Evolutionary conservation across 2,113 vertebrate species (phyloP).

Genomic region (Otocyon megalotis): DNA sequence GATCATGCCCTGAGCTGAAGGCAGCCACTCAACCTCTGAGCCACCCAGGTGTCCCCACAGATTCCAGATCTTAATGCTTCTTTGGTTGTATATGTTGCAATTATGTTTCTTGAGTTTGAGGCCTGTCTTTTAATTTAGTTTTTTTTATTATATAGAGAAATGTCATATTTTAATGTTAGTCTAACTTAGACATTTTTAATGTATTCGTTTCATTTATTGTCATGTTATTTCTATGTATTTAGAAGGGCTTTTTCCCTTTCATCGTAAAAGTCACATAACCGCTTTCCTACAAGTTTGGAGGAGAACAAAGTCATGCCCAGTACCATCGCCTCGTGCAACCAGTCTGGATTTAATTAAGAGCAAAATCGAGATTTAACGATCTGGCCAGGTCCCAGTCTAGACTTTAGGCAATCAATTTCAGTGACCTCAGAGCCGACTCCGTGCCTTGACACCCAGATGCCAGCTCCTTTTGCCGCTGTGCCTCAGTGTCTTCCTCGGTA

Average conservation of each 20-base stretch:
- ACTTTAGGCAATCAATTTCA: not conserved
- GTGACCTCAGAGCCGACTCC: not conserved
- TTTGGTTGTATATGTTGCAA: not conserved
- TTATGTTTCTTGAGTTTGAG: not conserved
- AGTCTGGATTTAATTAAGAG: conserved; percentile 59
- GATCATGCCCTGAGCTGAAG: too few species aligned
- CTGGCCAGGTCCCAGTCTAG: not conserved
- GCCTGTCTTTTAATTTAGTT: not conserved
- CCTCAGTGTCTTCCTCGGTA: not conserved
- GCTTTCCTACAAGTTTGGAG: not conserved
- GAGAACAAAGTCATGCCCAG: not conserved
- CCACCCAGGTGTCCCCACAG: too few species aligned
- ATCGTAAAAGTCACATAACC: not conserved
- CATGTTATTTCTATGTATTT: not conserved
- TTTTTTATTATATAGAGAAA: not conserved
- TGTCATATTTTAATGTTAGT: not conserved
- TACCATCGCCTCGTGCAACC: not conserved
- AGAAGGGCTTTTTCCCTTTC: not conserved
- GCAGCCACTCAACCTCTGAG: too few species aligned
- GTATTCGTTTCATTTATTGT: not conserved
- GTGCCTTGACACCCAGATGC: not conserved
- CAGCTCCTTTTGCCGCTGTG: rapidly evolving
- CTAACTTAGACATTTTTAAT: not conserved
- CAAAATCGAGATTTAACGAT: conserved; percentile 45
- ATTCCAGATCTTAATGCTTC: not conserved